Percentiles rank a stretch among this genome's conserved stretches.
Evolutionary conservation across 2,888 invertebrate species (phyloP).

Genomic region (Ophion ventricosus): DNA sequence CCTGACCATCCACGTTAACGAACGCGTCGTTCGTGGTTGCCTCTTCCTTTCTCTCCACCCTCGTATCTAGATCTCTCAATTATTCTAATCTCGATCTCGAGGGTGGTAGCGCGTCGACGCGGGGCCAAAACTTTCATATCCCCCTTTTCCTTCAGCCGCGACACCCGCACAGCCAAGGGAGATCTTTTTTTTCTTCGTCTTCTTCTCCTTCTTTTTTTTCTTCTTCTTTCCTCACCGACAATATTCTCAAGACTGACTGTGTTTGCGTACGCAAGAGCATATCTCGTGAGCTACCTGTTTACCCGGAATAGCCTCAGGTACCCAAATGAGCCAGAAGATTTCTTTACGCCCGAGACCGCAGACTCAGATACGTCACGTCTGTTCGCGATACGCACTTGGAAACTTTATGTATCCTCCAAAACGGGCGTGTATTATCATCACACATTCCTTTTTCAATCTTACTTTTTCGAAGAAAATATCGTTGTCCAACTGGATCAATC

Average conservation of each 20-base stretch:
- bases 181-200: constrained; percentile 22
- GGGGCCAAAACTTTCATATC: constrained; percentile 33
- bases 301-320: constrained; percentile 65
- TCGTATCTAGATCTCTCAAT: constrained; percentile 72
- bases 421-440: constrained; percentile 22
- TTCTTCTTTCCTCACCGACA: constrained; percentile 26
- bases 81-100: constrained; percentile 71
- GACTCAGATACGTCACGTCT: constrained; percentile 55
- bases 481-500: too few relatives aligned
- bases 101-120: constrained; percentile 62
- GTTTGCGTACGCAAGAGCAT: constrained; percentile 30
- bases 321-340: constrained; percentile 45
- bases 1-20: constrained; percentile 61
- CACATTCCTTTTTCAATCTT: background rate
- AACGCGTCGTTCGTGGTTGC: constrained; percentile 47
- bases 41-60: background rate
- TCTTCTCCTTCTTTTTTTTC: background rate
- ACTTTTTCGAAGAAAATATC: background rate
- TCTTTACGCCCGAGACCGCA: constrained; percentile 45
- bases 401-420: constrained; percentile 57
- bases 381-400: constrained; percentile 4
- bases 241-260: constrained; percentile 40
- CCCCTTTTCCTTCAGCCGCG: constrained; percentile 40
- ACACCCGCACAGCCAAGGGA: constrained; percentile 29
- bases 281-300: constrained; percentile 69